Conservation (phyloP, 2,113 vertebrate species). For the Dryoscopus gambensis region DNA sequence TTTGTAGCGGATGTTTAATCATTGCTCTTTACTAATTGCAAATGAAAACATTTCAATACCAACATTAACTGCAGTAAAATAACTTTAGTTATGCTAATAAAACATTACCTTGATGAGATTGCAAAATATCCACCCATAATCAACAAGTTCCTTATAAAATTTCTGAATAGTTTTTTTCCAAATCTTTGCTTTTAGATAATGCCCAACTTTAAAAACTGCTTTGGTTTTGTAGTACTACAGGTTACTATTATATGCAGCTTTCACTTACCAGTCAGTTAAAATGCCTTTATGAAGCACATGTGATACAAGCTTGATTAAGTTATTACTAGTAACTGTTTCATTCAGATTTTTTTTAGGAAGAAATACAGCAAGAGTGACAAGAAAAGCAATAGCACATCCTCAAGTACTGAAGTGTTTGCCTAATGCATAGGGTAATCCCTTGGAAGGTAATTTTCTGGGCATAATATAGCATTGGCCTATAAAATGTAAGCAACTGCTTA, state of each 20-base stretch:
- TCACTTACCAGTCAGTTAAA: background rate
- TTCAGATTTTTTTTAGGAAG: background rate
- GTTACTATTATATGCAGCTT: background rate
- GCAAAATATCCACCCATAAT: background rate
- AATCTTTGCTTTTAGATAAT: background rate
- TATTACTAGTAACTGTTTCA: background rate
- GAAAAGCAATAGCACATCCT: background rate
- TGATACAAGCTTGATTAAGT: background rate
- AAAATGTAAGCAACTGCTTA: background rate
- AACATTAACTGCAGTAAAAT: background rate
- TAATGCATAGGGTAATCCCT: background rate
- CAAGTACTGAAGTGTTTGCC: background rate
- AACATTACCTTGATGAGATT: background rate
- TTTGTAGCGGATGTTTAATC: constrained; percentile 5
- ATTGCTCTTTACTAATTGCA: background rate
- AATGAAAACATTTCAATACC: background rate
- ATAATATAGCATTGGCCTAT: background rate
- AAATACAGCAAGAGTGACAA: background rate
- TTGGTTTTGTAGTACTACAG: background rate
- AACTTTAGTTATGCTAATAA: background rate
- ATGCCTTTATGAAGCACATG: background rate
- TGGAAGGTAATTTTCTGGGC: background rate
- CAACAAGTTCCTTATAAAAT: background rate
- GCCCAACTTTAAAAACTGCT: background rate
- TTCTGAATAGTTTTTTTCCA: background rate